These are phyloP conservation scores for Nothoprocta pentlandii DNA, from an alignment of 2,113 vertebrate species.

Conservation along the genomic window DNA sequence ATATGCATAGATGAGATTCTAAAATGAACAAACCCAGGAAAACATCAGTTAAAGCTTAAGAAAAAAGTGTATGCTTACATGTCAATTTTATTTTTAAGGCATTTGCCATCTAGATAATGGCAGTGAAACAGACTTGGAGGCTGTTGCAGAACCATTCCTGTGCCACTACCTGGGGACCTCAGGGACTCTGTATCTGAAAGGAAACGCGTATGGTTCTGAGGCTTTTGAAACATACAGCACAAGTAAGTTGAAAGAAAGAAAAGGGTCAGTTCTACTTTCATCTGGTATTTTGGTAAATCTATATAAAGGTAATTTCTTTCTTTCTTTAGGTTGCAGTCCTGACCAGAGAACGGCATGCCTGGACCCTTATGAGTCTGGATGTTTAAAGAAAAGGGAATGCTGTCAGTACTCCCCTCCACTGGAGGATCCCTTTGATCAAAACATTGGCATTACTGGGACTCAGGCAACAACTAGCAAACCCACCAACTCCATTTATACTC, in stretches of 20 bases:
- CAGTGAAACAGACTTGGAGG: slow-evolving; percentile 91
- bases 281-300: background rate
- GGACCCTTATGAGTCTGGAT: slow-evolving; percentile 79
- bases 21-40: background rate
- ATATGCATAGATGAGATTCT: background rate
- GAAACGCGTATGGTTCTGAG: slow-evolving; percentile 81
- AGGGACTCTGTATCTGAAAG: slow-evolving; percentile 82
- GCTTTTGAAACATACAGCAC: slow-evolving; percentile 72
- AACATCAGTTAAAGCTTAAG: background rate
- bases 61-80: background rate
- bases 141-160: slow-evolving; percentile 85
- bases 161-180: slow-evolving; percentile 87
- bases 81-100: slow-evolving; percentile 75
- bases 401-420: slow-evolving; percentile 67
- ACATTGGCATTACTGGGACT: slow-evolving; percentile 2
- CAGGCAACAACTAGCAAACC: slow-evolving; percentile 60
- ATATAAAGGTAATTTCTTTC: background rate
- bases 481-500: slow-evolving; percentile 60
- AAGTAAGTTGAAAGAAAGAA: slow-evolving; percentile 58
- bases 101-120: slow-evolving; percentile 87
- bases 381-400: slow-evolving; percentile 82
- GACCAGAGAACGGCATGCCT: slow-evolving; percentile 79
- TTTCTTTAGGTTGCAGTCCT: slow-evolving; percentile 78
- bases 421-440: slow-evolving; percentile 83
- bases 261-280: background rate